Conservation (phyloP, 2,113 vertebrate genomes). For the Poecilia latipinna region DNA sequence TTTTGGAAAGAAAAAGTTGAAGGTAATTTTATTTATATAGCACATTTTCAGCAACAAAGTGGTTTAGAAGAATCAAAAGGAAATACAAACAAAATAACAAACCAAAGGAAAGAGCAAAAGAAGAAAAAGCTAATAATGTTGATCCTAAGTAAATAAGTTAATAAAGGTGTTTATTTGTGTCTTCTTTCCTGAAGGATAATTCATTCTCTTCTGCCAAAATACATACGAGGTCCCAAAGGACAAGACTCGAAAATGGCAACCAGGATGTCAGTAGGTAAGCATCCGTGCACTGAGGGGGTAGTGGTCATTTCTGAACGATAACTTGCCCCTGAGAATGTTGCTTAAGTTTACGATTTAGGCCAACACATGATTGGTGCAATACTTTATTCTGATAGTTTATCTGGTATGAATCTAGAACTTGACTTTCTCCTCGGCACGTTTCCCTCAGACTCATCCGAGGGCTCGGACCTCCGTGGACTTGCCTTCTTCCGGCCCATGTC, state of each 20-base stretch:
- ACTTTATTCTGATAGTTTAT: no score
- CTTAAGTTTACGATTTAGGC: background rate
- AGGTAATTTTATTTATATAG: no score
- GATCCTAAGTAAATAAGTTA: no score
- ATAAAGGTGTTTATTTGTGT: background rate
- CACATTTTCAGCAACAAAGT: no score
- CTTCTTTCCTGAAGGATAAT: conserved; percentile 63
- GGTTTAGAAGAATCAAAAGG: no score
- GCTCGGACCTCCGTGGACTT: conserved; percentile 55
- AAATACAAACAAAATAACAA: no score
- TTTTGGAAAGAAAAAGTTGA: no score
- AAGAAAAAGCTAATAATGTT: no score
- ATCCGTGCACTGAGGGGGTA: background rate
- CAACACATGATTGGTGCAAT: no score
- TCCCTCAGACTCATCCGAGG: conserved; percentile 57
- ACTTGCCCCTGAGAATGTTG: background rate
- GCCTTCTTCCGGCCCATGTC: conserved; percentile 82
- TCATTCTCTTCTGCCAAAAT: conserved; percentile 72
- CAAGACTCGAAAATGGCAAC: conserved; percentile 75
- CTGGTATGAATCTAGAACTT: background rate
- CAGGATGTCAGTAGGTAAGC: conserved; percentile 63
- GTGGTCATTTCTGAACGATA: background rate
- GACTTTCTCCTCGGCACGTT: background rate
- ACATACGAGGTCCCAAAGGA: conserved; percentile 70
- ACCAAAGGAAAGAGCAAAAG: no score